Conservation (phyloP, 1,140 invertebrate species). For the Daktulosphaira vitifoliae region DNA sequence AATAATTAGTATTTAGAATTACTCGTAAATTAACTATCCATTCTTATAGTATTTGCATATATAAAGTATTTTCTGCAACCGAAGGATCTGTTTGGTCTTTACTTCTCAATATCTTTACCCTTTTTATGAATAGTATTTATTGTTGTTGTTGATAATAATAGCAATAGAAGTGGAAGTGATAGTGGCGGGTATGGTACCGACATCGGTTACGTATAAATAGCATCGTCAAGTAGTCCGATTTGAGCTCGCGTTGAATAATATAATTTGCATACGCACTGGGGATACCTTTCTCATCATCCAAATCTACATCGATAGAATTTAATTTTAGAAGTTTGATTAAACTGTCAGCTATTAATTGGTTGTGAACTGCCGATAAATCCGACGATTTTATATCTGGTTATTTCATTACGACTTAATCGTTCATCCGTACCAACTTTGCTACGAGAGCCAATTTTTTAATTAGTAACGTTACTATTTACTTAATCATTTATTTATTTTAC, state of each 20-base stretch:
- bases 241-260: constrained; percentile 23
- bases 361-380: not conserved
- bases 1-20: not conserved
- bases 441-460: no score
- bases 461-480: no score
- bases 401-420: not conserved
- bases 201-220: not conserved
- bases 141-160: not conserved
- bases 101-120: not conserved
- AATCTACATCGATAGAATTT: constrained; percentile 1
- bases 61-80: constrained; percentile 3
- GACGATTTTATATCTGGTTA: not conserved
- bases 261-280: constrained; percentile 24
- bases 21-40: not conserved
- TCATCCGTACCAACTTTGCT: no score
- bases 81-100: constrained; percentile 4
- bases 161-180: no score
- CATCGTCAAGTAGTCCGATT: constrained; percentile 22
- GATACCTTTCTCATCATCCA: constrained; percentile 15
- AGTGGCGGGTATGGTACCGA: not conserved
- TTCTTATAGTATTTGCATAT: constrained; percentile 11
- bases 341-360: constrained; percentile 25
- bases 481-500: no score
- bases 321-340: constrained; percentile 32
- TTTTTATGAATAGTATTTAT: not conserved